Evolutionary conservation across 2,888 invertebrate genomes (phyloP).

Genomic region (Phortica okadai): DNA sequence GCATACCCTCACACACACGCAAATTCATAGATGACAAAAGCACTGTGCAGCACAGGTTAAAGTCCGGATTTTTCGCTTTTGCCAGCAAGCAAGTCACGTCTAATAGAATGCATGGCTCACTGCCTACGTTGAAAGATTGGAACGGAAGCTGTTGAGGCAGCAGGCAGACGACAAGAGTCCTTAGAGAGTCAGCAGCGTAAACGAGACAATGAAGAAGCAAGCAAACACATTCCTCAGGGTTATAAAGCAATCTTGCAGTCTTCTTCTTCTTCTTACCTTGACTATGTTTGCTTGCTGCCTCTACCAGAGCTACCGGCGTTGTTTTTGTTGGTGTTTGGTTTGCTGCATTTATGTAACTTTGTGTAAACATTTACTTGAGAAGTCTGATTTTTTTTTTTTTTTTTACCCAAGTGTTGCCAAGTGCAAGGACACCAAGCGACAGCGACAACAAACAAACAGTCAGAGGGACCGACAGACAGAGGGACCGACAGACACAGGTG

Average conservation of each 20-base stretch:
- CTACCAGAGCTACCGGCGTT: background rate
- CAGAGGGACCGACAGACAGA: background rate
- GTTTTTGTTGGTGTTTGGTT: background rate
- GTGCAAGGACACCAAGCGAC: conserved; percentile 22
- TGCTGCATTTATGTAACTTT: background rate
- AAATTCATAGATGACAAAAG: conserved; percentile 47
- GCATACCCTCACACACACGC: background rate
- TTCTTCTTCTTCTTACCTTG: too few species aligned
- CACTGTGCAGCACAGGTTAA: background rate
- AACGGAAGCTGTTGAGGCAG: conserved; percentile 27
- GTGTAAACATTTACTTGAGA: background rate
- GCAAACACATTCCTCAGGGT: background rate
- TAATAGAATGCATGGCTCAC: conserved; percentile 31
- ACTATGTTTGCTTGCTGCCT: background rate
- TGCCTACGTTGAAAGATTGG: conserved; percentile 32
- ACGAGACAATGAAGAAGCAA: conserved; percentile 29
- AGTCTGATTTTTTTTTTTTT: conserved; percentile 11
- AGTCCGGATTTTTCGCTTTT: too few species aligned
- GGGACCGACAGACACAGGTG: background rate
- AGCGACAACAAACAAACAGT: background rate
- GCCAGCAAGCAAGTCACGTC: too few species aligned
- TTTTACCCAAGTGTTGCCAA: background rate
- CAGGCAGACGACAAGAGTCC: conserved; percentile 24
- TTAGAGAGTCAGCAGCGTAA: conserved; percentile 38
- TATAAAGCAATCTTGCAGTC: background rate